Evolutionary conservation across 1,140 invertebrate species (phyloP), one percentile per base, ranked within the genome.

Genomic region (Condylostylus longicornis): DNA sequence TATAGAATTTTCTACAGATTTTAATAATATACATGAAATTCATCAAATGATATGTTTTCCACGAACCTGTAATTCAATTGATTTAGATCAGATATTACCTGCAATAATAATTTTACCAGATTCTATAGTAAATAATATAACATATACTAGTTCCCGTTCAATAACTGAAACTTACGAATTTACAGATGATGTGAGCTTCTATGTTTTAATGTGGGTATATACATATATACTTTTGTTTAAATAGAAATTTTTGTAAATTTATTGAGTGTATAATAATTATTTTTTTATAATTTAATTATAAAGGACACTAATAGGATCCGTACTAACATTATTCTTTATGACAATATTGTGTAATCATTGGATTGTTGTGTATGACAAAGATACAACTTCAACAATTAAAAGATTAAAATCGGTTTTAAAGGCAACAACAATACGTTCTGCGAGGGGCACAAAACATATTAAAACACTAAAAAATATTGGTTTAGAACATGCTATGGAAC

Each of bases 41-140:
- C 33, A 45, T 17, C 43, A 45, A 30, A 19, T 40, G 14, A 40
- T 45, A 18, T 45, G 43, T n/a, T 42, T 45, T 35, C 43, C 43
- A 21, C 15, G 35, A 8, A 42, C 40, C 7, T 45, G 43, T 17
- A 27, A 14, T 5, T 17, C 28, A 20, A 5, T 10, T 2, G 43
- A 45, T 29, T 17, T 45, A 29, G 21, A 39, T 14, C 37, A 37
- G 15, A 37, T 45, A 7, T 18, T 45, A 9, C 37, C 37, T 7
- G 40, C 40, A 19, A 35, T 33, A 13, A 18, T 39, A n/a, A 38
- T 45, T 17, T 40, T 37, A 35, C 38, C 32, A 13, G 39, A 38
- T 19, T 13, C 33, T 9, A 35, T 42, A 10, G 37, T 45, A 13
- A 33, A 33, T 14, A 45, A 45, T 30, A 38, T 22, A 9, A 42